These are phyloP conservation scores for Saccostrea echinata DNA, from an alignment of 1,140 invertebrate genomes.

Conservation along the genomic window DNA sequence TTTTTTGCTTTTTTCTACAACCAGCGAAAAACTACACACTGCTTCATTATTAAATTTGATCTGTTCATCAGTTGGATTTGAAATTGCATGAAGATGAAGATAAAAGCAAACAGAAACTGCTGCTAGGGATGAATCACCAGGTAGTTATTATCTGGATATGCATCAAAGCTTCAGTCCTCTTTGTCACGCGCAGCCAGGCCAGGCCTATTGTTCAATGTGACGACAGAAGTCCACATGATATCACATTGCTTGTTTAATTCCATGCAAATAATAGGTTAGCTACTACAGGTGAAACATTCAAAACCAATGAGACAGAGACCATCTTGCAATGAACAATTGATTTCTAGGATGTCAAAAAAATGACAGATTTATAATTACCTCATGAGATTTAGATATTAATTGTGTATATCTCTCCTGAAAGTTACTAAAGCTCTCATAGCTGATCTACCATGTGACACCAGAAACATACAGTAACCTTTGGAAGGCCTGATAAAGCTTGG, in stretches of 20 bases:
- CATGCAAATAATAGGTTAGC: neutral
- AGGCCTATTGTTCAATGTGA: conserved; percentile 3
- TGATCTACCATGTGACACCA: neutral
- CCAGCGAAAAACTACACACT: neutral
- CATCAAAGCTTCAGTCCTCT: conserved; percentile 10
- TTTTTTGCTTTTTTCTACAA: neutral
- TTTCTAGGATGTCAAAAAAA: too few relatives aligned
- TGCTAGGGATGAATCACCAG: conserved; percentile 26
- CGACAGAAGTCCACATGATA: neutral
- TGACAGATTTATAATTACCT: too few relatives aligned
- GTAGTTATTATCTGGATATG: conserved; percentile 29
- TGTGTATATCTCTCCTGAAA: too few relatives aligned
- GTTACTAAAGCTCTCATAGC: too few relatives aligned
- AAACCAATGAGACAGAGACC: neutral
- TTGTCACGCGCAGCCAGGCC: conserved; percentile 22
- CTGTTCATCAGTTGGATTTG: conserved; percentile 26
- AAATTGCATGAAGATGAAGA: conserved; percentile 27
- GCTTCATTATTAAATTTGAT: conserved; percentile 24
- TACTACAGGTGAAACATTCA: neutral
- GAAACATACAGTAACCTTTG: neutral
- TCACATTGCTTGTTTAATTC: neutral
- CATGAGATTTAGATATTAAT: too few relatives aligned
- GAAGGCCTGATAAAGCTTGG: neutral
- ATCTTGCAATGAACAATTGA: neutral
- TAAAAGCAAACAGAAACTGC: conserved; percentile 18